These are phyloP conservation scores for Tyria jacobaeae DNA, from an alignment of 2,888 invertebrate genomes.

Conservation along the genomic window DNA sequence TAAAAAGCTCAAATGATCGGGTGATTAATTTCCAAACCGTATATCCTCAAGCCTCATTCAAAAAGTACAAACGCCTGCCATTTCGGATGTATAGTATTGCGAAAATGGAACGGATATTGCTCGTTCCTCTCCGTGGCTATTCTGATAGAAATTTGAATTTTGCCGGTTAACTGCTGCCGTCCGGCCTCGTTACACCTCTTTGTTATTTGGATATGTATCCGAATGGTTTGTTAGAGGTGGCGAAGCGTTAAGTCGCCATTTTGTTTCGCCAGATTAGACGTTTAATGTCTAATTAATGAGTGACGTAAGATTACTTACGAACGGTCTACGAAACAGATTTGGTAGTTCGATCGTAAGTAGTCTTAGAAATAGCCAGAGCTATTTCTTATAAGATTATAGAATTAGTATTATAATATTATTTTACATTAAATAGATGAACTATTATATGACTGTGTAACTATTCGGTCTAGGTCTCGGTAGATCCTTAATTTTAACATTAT, in stretches of 20 bases:
- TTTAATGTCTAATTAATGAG: conserved; percentile 41
- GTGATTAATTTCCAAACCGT: conserved; percentile 48
- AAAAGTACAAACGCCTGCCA: conserved; percentile 77
- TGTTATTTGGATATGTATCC: conserved; percentile 71
- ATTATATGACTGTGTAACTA: no score
- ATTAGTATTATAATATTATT: no score
- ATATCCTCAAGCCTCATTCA: conserved; percentile 58
- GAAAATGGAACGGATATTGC: conserved; percentile 86
- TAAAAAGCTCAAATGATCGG: conserved; percentile 37
- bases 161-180: conserved; percentile 83
- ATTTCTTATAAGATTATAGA: no score
- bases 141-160: conserved; percentile 84
- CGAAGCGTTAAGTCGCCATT: conserved; percentile 53
- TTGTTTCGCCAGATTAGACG: conserved; percentile 49
- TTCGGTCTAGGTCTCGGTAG: no score
- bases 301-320: conserved; percentile 18
- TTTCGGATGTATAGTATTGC: conserved; percentile 74
- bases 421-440: no score
- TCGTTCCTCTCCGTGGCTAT: conserved; percentile 80
- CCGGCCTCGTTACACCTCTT: conserved; percentile 74
- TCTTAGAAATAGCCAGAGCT: no score
- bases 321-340: no score
- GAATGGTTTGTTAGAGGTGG: conserved; percentile 49
- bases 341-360: no score
- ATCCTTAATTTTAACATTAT: no score